phyloP scores from a whole-genome alignment of 2,113 vertebrate genomes.

The Eleginops maclovinus region DNA sequence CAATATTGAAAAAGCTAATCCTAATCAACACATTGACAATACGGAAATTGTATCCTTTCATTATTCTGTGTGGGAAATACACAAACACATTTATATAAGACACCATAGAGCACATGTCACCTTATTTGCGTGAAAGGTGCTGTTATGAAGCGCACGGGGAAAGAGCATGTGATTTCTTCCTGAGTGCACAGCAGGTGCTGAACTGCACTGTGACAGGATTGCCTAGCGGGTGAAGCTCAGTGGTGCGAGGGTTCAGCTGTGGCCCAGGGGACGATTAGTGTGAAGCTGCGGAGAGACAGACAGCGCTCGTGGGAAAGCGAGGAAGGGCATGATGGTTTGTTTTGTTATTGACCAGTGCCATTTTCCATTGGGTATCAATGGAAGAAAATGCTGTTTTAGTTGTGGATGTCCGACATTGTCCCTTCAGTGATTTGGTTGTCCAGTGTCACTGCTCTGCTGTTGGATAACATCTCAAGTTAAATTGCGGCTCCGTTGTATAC shows the following conservation, averaged over 20 bases:
- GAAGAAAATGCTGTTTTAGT: slow-evolving; percentile 24
- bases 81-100: no score
- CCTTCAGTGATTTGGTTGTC: not conserved
- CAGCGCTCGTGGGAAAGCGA: slow-evolving; percentile 38
- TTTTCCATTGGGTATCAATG: slow-evolving; percentile 24
- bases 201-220: slow-evolving; percentile 39
- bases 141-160: not conserved
- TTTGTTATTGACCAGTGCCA: slow-evolving; percentile 11
- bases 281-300: slow-evolving; percentile 48
- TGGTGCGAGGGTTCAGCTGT: slow-evolving; percentile 56
- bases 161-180: slow-evolving; percentile 6
- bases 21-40: no score
- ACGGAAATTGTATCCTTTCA: no score
- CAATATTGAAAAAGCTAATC: not conserved
- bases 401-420: slow-evolving; percentile 1
- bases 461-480: slow-evolving; percentile 22
- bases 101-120: no score
- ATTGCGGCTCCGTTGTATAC: slow-evolving; percentile 1
- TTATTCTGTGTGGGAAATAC: no score
- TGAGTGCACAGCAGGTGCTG: slow-evolving; percentile 42
- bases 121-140: not conserved
- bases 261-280: slow-evolving; percentile 51
- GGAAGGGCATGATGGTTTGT: slow-evolving; percentile 27
- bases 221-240: slow-evolving; percentile 38
- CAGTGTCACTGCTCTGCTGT: not conserved